These are phyloP conservation scores for Eunapius fragilis DNA, from an alignment of 37 sponge, comb jelly and placozoan species.

Conservation along the genomic window DNA sequence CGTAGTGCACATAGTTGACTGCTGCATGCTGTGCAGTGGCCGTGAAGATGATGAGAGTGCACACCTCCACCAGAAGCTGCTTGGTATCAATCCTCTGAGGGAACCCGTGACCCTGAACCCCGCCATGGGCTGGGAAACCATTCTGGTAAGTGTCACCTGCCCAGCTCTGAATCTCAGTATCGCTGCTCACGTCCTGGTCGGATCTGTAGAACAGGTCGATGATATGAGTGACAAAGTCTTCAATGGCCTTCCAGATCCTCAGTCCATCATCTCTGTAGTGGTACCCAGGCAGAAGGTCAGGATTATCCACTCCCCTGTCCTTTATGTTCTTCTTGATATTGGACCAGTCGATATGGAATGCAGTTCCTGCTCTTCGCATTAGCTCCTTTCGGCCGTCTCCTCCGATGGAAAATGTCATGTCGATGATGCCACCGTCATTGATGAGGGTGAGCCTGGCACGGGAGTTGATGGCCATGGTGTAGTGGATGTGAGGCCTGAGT, in stretches of 20 bases:
- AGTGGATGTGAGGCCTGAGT: slow-evolving; percentile 52
- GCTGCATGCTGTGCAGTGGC: slow-evolving; percentile 68
- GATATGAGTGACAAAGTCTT: slow-evolving; percentile 32
- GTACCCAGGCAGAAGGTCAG: slow-evolving; percentile 59
- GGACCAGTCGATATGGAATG: slow-evolving; percentile 18
- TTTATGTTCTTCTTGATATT: slow-evolving; percentile 21
- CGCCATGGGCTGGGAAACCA: slow-evolving; percentile 47
- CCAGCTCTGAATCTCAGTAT: slow-evolving; percentile 48
- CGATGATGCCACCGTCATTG: slow-evolving; percentile 53
- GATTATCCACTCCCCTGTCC: slow-evolving; percentile 69
- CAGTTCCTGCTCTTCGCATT: slow-evolving; percentile 2
- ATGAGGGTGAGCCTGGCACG: slow-evolving; percentile 35
- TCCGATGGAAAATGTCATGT: slow-evolving; percentile 52
- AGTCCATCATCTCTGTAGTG: slow-evolving; percentile 80
- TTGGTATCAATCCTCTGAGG: slow-evolving; percentile 33
- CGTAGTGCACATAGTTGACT: slow-evolving; percentile 78
- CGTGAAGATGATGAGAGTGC: slow-evolving; percentile 76
- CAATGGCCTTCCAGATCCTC: slow-evolving; percentile 64
- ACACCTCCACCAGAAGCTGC: slow-evolving; percentile 44
- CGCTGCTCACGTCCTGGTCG: slow-evolving; percentile 45
- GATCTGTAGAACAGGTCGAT: slow-evolving; percentile 49
- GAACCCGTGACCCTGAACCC: slow-evolving; percentile 36
- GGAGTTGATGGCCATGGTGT: slow-evolving; percentile 73
- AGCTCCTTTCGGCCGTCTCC: slow-evolving; percentile 26
- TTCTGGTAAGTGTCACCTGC: slow-evolving; percentile 33